A percentile compares a stretch with the other conserved stretches of the same genome.
Conservation (phyloP, 2,113 vertebrate species). For the Muscicapa adusta region DNA sequence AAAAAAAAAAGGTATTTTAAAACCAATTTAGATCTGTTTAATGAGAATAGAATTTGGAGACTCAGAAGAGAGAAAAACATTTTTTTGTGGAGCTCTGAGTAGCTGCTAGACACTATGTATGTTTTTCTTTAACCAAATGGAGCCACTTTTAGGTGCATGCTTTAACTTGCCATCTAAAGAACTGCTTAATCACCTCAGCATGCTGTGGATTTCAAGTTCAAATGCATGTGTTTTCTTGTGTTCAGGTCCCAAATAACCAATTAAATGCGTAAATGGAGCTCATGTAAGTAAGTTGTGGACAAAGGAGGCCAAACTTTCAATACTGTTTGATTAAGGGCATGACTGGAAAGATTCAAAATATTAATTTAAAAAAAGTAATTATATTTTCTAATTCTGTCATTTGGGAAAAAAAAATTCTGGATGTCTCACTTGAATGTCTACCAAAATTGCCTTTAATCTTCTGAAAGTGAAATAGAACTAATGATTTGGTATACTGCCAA, state of each 20-base stretch:
- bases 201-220: neutral
- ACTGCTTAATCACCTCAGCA: neutral
- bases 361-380: neutral
- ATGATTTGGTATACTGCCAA: neutral
- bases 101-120: neutral
- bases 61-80: neutral
- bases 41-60: neutral
- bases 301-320: neutral
- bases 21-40: neutral
- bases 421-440: neutral
- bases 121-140: neutral
- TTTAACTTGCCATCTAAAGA: neutral
- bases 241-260: neutral
- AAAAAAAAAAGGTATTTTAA: neutral
- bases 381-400: neutral
- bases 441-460: neutral
- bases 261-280: neutral
- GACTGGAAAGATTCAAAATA: neutral
- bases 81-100: neutral
- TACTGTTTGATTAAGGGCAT: neutral
- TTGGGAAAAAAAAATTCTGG: neutral
- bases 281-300: neutral
- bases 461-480: slow-evolving; percentile 3
- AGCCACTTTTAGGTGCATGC: neutral
- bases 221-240: neutral